Percentiles rank a stretch among this genome's conserved stretches.
Evolutionary conservation across 2,797 vertebrate species (phyloP).

Genomic region (Enteromius unitaeniatus): DNA sequence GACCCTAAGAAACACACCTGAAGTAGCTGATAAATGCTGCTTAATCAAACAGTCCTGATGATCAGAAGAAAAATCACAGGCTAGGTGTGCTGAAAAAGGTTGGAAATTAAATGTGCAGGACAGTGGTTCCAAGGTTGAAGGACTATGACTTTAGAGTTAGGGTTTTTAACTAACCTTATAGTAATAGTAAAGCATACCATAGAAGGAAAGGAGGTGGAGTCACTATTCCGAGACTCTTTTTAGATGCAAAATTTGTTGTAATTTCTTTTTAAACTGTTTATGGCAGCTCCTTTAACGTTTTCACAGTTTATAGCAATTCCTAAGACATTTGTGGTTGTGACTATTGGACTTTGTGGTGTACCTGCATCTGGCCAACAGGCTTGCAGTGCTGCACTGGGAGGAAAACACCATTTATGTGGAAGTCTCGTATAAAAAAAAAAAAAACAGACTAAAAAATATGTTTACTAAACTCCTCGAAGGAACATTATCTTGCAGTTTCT

Average conservation of each 20-base stretch:
- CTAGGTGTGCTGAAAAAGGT: not conserved
- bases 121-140: not conserved
- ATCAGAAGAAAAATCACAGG: not conserved
- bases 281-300: not conserved
- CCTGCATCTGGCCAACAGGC: constrained; percentile 10
- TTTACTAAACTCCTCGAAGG: not conserved
- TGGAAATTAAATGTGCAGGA: not conserved
- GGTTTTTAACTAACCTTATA: not conserved
- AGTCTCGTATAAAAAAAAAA: not conserved
- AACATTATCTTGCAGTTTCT: not conserved
- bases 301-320: constrained; percentile 6
- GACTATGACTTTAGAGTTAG: not conserved
- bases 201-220: not conserved
- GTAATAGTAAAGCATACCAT: not conserved
- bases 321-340: constrained; percentile 4
- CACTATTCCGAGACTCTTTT: not conserved
- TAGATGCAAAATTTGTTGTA: not conserved
- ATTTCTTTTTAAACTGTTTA: not conserved
- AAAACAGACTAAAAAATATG: not conserved
- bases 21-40: not conserved
- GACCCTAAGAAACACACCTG: not conserved
- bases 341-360: not conserved
- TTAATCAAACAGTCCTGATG: too few relatives aligned
- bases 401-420: not conserved
- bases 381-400: not conserved